Percentiles rank a stretch among this genome's conserved stretches.
phyloP scores from a whole-genome alignment of 2,113 vertebrate species.

The Ceyx cyanopectus region DNA sequence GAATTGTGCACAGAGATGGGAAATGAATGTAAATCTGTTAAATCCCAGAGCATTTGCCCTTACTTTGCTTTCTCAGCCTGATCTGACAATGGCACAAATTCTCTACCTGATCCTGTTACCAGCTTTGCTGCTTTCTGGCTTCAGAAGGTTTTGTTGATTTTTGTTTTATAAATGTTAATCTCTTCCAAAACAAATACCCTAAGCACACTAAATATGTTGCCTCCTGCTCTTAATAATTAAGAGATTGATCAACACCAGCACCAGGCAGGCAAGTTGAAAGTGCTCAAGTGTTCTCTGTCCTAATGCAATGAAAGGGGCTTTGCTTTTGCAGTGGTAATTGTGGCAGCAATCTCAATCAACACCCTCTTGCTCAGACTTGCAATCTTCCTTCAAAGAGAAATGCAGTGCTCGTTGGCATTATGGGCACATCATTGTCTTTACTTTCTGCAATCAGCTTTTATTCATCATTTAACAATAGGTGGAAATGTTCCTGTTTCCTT shows the following conservation, averaged over 20 bases:
- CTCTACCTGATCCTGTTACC: neutral
- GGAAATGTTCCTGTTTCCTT: conserved; percentile 70
- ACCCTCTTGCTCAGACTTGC: conserved; percentile 33
- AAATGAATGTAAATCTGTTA: neutral
- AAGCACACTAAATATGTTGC: neutral
- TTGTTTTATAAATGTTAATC: neutral
- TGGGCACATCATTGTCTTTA: conserved; percentile 61
- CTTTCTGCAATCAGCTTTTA: conserved; percentile 71
- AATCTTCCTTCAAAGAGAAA: conserved; percentile 52
- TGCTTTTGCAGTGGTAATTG: conserved; percentile 48
- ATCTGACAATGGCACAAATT: neutral
- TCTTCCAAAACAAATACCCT: neutral
- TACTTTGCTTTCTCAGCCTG: neutral
- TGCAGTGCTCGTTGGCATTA: conserved; percentile 53
- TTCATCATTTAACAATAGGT: conserved; percentile 74
- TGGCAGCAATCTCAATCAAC: conserved; percentile 58
- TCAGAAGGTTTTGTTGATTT: neutral
- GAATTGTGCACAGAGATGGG: neutral
- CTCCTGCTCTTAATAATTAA: conserved; percentile 39
- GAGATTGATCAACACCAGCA: neutral
- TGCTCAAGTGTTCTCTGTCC: conserved; percentile 3
- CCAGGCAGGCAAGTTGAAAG: conserved; percentile 6
- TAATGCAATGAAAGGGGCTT: conserved; percentile 47
- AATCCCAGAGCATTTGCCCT: neutral
- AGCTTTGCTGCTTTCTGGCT: neutral